Evolutionary conservation across 2,797 vertebrate genomes (phyloP), one percentile per base, ranked within the genome.

Genomic region (Schizopygopsis malacanthus): DNA sequence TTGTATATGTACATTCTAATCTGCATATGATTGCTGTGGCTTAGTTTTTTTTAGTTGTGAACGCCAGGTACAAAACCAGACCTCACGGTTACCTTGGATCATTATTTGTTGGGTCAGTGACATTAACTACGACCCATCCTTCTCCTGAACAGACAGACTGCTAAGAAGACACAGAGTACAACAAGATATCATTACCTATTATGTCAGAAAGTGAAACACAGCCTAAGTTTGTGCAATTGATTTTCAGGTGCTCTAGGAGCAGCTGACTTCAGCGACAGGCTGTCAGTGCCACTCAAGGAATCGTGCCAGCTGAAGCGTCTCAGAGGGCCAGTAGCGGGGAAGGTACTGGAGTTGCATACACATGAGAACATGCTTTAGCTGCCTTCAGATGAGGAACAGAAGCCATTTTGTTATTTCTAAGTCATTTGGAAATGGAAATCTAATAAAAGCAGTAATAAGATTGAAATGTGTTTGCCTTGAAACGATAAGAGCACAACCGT

Each of bases 161-260:
- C 67, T 70, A 85, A 78, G 65, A 80, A 76, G 81, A 43, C 61
- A 71, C 8, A 47, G 45, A 83, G 45, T 79, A 83, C 73, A 88
- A 69, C 76, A 82, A 75, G 37, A 85, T 37, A 81, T 71, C 22
- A 41, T 82, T 79, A 69, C 28, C 91, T 87, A 79, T 83, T 50
- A 81, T 91, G 90, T 92, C 88, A 90, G 89, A 54, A 54, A 41
- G 81, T 88, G 86, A 88, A 89, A 92, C 87, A 86, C 82, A 88
- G 88, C 89, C 85, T 13, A 71, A 80, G 91, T 92, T 90, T 90
- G 73, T 47, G 75, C 92, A 91, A 92, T 94, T 93, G 93, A 94
- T 95, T 94, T 94, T 91, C 91, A 92, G 92, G 90, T 93, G 92
- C 91, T 91, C 92, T 88, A 90, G 90, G 87, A 91, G 89, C 76